These are phyloP conservation scores for Polyergus mexicanus DNA, from an alignment of 1,140 invertebrate species.

Conservation along the genomic window DNA sequence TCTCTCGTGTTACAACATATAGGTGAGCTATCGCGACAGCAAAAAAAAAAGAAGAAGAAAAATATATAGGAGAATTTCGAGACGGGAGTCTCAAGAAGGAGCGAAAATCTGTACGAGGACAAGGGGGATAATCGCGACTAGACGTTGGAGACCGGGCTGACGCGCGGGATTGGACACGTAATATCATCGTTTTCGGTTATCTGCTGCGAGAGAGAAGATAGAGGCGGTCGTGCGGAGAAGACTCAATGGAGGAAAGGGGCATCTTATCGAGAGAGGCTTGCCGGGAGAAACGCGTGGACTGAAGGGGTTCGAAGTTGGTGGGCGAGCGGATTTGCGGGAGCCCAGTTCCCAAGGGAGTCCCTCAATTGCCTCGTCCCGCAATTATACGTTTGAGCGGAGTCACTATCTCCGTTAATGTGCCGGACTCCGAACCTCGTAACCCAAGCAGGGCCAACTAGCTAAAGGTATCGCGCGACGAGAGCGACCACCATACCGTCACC, in stretches of 20 bases:
- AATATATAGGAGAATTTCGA: slow-evolving; percentile 34
- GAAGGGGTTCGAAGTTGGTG: slow-evolving; percentile 75
- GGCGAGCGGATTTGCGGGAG: slow-evolving; percentile 75
- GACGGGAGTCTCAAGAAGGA: slow-evolving; percentile 17
- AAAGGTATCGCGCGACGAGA: slow-evolving; percentile 59
- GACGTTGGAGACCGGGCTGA: slow-evolving; percentile 69
- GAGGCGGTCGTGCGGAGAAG: slow-evolving; percentile 60
- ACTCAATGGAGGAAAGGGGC: slow-evolving; percentile 60
- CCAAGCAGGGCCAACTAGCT: slow-evolving; percentile 70
- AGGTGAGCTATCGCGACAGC: slow-evolving; percentile 11
- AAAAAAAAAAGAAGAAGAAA: neutral
- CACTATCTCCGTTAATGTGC: slow-evolving; percentile 85
- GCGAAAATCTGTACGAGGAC: slow-evolving; percentile 51
- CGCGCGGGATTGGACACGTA: slow-evolving; percentile 76
- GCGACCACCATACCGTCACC: slow-evolving; percentile 61
- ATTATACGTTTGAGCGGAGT: slow-evolving; percentile 86
- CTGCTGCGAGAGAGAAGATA: slow-evolving; percentile 71
- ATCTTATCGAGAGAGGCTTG: slow-evolving; percentile 78
- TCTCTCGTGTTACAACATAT: too few relatives aligned
- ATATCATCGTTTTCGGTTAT: slow-evolving; percentile 82
- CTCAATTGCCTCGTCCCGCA: slow-evolving; percentile 84
- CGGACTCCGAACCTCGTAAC: slow-evolving; percentile 78
- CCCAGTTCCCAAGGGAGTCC: slow-evolving; percentile 80
- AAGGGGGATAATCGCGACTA: slow-evolving; percentile 68
- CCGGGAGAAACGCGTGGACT: slow-evolving; percentile 77